Evolutionary conservation across 2,797 vertebrate genomes (phyloP), one percentile per base, ranked within the genome.

Genomic region (Geotrypetes seraphini): DNA sequence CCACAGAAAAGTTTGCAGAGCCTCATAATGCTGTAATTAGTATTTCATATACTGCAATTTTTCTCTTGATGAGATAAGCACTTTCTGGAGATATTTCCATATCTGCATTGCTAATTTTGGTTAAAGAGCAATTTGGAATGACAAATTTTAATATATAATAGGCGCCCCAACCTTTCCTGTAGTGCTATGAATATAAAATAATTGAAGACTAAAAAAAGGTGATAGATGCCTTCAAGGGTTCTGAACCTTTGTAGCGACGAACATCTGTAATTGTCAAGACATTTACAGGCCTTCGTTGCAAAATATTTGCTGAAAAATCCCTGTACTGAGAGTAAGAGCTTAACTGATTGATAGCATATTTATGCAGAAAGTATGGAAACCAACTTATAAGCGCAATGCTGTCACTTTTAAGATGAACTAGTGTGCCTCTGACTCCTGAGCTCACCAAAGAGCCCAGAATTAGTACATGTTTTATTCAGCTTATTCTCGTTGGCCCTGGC

Each of bases 51-150:
- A 62, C 50, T 76, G 42, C 65, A 72, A 79, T 80, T 77, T 71
- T 63, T 64, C 66, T 63, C 70, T 70, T 81, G 70, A 83, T 81
- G 70, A 82, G 75, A 80, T 82, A 80, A 78, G 74, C 71, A 71
- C 61, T 79, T 78, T 75, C 62, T 66, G 63, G 64, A 71, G 70
- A 68, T 78, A 69, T 77, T 80, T 77, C 62, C 71, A 62, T 73
- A 63, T 71, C 64, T 71, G 50, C 72, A 74, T 67, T 72, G 62
- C 69, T 70, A 50, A 24, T 63, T 53, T 36, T 42, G 61, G 55
- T 47, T 50, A 78, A 52, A 71, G 68, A 53, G 53, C 49, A 61
- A 73, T 76, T 75, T 71, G 51, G 74, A 78, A 67, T 74, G 60
- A 73, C 50, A 63, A 52, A 72, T 72, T 74, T 75, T 73, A 71